Percentiles rank a stretch among this genome's conserved stretches.
Conservation (phyloP, 92 coral and sea anemone genomes). For the Chrysogorgia sp. region DNA sequence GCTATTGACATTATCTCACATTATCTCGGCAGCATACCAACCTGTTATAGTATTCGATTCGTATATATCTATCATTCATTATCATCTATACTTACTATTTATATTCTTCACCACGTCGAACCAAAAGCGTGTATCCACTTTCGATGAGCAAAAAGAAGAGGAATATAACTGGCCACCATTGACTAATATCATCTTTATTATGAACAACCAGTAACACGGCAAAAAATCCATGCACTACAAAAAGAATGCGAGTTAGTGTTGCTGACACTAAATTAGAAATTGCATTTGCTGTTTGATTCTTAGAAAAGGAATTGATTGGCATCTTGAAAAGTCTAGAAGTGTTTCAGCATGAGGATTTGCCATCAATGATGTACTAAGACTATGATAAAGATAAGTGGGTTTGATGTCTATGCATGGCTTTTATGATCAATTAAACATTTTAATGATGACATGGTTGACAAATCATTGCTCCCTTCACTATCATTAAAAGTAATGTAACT, state of each 20-base stretch:
- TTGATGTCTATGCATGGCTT: too few species aligned
- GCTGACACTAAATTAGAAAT: slow-evolving; percentile 64
- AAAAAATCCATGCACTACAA: slow-evolving; percentile 83
- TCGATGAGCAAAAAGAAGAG: slow-evolving; percentile 75
- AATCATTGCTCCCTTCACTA: neutral
- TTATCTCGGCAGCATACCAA: too few species aligned
- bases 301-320: neutral
- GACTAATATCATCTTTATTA: slow-evolving; percentile 55
- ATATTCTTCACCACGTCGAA: slow-evolving; percentile 92
- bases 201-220: slow-evolving; percentile 84
- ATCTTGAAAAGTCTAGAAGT: neutral
- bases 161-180: slow-evolving; percentile 79
- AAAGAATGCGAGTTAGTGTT: slow-evolving; percentile 80
- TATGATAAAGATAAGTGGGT: too few species aligned
- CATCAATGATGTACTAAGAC: neutral
- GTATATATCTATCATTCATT: too few species aligned
- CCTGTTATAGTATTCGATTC: too few species aligned
- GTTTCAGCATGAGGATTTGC: neutral
- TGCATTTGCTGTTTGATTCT: neutral
- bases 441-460: neutral
- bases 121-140: slow-evolving; percentile 83
- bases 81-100: slow-evolving; percentile 75
- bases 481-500: too few species aligned
- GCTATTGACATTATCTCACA: neutral
- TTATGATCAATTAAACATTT: neutral